A percentile compares a stretch with the other conserved stretches of the same genome.
Conservation (phyloP, 2,888 invertebrate species). For the Coleophora deauratella region DNA sequence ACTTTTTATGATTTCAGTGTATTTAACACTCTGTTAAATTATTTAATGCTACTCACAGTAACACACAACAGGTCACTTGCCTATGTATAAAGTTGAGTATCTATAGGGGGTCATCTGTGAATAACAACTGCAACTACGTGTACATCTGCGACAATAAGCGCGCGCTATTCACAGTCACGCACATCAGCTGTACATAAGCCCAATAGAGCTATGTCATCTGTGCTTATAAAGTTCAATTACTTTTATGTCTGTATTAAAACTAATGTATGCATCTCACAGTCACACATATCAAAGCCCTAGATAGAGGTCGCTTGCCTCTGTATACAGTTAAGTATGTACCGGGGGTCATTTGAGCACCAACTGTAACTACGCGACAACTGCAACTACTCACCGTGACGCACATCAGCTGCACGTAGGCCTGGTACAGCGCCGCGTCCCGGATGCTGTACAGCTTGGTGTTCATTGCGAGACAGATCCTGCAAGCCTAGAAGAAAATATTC, state of each 20-base stretch:
- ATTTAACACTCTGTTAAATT: too few species aligned
- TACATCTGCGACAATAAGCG: too few species aligned
- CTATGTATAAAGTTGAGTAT: background rate
- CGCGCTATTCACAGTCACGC: slow-evolving; percentile 38
- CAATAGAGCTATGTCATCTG: too few species aligned
- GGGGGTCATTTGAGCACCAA: background rate
- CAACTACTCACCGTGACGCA: slow-evolving; percentile 41
- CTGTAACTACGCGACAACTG: too few species aligned
- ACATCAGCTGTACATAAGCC: slow-evolving; percentile 40
- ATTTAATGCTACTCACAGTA: too few species aligned
- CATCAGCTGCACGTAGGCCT: slow-evolving; percentile 37
- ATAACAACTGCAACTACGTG: background rate
- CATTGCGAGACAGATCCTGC: slow-evolving; percentile 44
- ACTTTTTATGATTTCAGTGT: too few species aligned
- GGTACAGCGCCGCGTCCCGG: slow-evolving; percentile 28
- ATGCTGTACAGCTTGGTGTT: slow-evolving; percentile 40
- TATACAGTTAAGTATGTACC: background rate
- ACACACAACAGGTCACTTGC: too few species aligned
- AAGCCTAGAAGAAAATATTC: slow-evolving; percentile 37
- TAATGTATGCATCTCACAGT: too few species aligned
- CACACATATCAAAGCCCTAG: too few species aligned
- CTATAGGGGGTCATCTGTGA: background rate
- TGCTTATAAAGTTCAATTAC: too few species aligned
- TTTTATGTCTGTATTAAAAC: too few species aligned
- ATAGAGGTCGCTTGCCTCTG: too few species aligned